A percentile compares a stretch with the other conserved stretches of the same genome.
phyloP scores from a whole-genome alignment of 2,113 vertebrate genomes.

The Chiloscyllium plagiosum region DNA sequence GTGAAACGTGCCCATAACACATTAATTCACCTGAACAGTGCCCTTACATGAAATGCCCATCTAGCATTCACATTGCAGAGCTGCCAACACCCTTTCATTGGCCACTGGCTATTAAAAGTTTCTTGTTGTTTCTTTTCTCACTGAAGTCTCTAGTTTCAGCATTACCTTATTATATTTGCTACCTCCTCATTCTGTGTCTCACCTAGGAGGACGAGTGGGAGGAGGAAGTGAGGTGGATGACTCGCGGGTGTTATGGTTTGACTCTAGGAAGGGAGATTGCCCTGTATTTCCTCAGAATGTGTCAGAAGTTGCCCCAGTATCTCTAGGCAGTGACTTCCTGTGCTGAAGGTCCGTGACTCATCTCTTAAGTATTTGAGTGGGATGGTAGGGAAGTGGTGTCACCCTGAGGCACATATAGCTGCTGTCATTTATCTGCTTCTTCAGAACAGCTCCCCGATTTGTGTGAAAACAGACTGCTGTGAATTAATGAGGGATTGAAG shows the following conservation, averaged over 20 bases:
- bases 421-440: neutral
- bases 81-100: neutral
- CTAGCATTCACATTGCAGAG: neutral
- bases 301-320: neutral
- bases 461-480: neutral
- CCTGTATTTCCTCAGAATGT: neutral
- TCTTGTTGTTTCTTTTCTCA: neutral
- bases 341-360: neutral
- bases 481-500: neutral
- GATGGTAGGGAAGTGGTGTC: neutral
- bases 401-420: neutral
- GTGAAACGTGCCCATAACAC: neutral
- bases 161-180: neutral
- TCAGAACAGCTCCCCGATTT: neutral
- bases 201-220: neutral
- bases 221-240: neutral
- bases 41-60: neutral
- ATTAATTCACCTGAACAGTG: neutral
- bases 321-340: neutral
- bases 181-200: neutral
- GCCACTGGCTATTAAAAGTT: neutral
- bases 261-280: neutral
- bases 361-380: neutral
- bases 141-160: neutral
- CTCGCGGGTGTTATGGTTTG: neutral